A percentile compares a stretch with the other conserved stretches of the same genome.
Evolutionary conservation across 1,140 invertebrate species (phyloP).

Genomic region (Drosophila elegans): DNA sequence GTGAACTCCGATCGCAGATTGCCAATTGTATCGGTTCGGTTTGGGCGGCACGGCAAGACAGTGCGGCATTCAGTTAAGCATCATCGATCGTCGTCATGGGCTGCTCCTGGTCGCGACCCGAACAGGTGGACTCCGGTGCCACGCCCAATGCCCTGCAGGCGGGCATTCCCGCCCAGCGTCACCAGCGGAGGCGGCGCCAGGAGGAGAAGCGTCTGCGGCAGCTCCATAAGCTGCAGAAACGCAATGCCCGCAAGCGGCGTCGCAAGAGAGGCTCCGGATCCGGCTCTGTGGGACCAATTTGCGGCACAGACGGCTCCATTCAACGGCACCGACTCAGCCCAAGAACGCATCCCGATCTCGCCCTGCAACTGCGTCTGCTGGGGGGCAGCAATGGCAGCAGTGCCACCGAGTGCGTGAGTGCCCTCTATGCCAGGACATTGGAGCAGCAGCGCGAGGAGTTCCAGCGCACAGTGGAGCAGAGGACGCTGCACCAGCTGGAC

Average conservation of each 20-base stretch:
- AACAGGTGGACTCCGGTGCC: slow-evolving; percentile 8
- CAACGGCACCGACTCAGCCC: not conserved
- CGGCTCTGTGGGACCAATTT: not conserved
- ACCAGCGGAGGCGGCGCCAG: slow-evolving; percentile 28
- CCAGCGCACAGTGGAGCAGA: slow-evolving; percentile 62
- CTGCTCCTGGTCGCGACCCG: slow-evolving; percentile 66
- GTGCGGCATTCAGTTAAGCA: slow-evolving; percentile 2
- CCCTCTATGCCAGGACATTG: slow-evolving; percentile 46
- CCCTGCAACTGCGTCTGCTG: slow-evolving; percentile 51
- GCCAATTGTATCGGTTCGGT: slow-evolving; percentile 7
- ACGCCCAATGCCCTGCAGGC: slow-evolving; percentile 61
- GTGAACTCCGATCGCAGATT: not conserved
- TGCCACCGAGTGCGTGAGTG: slow-evolving; percentile 63
- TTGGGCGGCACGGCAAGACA: not conserved
- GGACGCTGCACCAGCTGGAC: slow-evolving; percentile 87
- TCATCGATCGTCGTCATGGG: slow-evolving; percentile 55
- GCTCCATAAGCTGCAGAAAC: slow-evolving; percentile 65
- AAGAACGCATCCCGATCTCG: slow-evolving; percentile 19
- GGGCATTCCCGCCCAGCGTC: slow-evolving; percentile 23
- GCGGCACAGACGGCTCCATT: slow-evolving; percentile 14
- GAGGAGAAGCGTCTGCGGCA: slow-evolving; percentile 69
- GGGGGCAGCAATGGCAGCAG: slow-evolving; percentile 70
- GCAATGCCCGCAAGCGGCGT: slow-evolving; percentile 57
- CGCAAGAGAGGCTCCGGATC: slow-evolving; percentile 6
- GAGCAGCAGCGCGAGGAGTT: slow-evolving; percentile 67